A percentile compares a stretch with the other conserved stretches of the same genome.
phyloP scores from a whole-genome alignment of 1,140 invertebrate genomes.

The Trypoxylus dichotomus region DNA sequence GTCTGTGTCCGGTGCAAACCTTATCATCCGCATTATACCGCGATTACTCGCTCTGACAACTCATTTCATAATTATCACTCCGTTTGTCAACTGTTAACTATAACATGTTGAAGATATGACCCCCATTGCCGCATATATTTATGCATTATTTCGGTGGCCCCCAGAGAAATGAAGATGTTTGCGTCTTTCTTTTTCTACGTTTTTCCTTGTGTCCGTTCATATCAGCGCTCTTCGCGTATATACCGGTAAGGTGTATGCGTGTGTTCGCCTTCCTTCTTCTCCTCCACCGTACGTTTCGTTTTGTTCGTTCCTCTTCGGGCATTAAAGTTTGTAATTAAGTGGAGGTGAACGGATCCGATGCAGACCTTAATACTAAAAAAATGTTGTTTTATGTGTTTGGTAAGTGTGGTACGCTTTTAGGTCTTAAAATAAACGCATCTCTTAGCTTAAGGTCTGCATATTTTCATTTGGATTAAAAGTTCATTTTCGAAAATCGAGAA shows the following conservation, averaged over 20 bases:
- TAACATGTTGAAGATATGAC: slow-evolving; percentile 27
- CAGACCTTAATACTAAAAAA: slow-evolving; percentile 15
- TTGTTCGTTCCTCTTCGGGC: slow-evolving; percentile 17
- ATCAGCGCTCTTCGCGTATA: not conserved
- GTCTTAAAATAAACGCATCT: slow-evolving; percentile 9
- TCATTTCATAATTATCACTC: slow-evolving; percentile 43
- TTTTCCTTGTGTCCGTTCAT: slow-evolving; percentile 1
- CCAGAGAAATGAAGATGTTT: slow-evolving; percentile 15
- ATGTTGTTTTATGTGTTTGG: slow-evolving; percentile 18
- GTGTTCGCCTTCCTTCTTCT: slow-evolving; percentile 16
- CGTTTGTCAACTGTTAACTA: slow-evolving; percentile 38
- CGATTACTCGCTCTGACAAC: slow-evolving; percentile 31
- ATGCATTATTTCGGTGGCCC: slow-evolving; percentile 22
- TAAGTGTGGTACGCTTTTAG: not conserved
- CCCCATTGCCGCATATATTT: slow-evolving; percentile 15
- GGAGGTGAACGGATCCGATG: slow-evolving; percentile 15
- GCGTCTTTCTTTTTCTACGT: not conserved
- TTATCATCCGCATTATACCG: slow-evolving; percentile 45
- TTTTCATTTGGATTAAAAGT: slow-evolving; percentile 7
- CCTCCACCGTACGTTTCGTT: not conserved
- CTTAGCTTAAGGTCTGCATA: not conserved
- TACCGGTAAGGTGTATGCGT: slow-evolving; percentile 9
- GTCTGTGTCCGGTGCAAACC: slow-evolving; percentile 43
- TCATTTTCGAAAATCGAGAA: too few species aligned
- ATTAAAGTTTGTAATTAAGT: slow-evolving; percentile 25